Evolutionary conservation across 2,113 vertebrate species (phyloP).

Genomic region (Oncorhynchus masou): DNA sequence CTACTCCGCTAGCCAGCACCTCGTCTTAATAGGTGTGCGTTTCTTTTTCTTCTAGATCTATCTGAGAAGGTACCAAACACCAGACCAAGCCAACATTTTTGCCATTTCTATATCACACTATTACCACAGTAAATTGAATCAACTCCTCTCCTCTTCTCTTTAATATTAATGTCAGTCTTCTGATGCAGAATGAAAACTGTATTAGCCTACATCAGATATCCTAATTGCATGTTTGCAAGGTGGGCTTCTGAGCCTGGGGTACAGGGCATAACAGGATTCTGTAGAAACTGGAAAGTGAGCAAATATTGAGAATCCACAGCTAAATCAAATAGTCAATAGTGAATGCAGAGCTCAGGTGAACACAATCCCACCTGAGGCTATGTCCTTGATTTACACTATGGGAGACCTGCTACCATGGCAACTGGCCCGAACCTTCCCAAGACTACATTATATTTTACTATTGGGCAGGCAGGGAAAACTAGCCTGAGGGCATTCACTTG

Average conservation of each 20-base stretch:
- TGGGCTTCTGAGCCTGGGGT: not conserved
- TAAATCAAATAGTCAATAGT: no score
- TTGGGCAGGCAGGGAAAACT: not conserved
- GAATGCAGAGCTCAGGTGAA: not conserved
- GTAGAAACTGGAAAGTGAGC: no score
- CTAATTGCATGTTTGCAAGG: not conserved
- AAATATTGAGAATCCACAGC: no score
- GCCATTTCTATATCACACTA: not conserved
- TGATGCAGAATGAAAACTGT: not conserved
- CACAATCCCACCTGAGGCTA: not conserved
- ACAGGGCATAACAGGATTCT: not conserved
- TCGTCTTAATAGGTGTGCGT: no score
- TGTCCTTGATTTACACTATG: not conserved
- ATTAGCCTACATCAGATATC: not conserved
- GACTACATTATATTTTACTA: not conserved
- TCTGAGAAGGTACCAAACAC: not conserved
- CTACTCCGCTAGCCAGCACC: no score
- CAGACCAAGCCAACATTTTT: not conserved
- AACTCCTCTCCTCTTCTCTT: no score
- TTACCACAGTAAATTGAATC: no score
- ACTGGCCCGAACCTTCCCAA: not conserved
- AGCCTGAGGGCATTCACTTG: no score
- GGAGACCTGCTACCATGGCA: not conserved
- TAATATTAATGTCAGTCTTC: not conserved
- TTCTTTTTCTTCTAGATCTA: no score